A percentile compares a stretch with the other conserved stretches of the same genome.
These are phyloP conservation scores for Pomacea maculata DNA, from an alignment of 1,140 invertebrate species.

Conservation along the genomic window DNA sequence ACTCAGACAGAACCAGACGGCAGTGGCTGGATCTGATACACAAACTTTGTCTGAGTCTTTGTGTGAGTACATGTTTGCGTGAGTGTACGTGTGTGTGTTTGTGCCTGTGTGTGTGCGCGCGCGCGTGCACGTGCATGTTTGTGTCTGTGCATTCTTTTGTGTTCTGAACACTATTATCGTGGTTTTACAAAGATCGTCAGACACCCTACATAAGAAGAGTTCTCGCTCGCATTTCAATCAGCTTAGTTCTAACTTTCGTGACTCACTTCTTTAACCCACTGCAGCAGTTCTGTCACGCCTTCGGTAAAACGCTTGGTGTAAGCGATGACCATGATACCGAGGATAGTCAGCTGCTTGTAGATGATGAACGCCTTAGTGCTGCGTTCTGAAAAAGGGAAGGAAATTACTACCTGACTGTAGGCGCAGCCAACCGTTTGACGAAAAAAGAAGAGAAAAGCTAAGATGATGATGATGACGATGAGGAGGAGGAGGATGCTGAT, in stretches of 20 bases:
- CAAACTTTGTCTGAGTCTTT: not conserved
- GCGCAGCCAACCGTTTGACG: not conserved
- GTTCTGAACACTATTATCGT: no score
- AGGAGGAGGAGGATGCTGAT: not conserved
- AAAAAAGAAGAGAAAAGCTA: not conserved
- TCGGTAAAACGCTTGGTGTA: not conserved
- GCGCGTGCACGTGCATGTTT: constrained; percentile 4
- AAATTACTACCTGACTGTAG: not conserved
- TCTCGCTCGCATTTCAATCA: no score
- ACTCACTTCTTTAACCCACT: constrained; percentile 17
- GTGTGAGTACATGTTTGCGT: not conserved
- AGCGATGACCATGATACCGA: not conserved
- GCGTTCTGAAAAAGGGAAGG: not conserved
- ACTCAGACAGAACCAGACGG: not conserved
- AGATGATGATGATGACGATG: not conserved
- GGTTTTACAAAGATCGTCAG: no score
- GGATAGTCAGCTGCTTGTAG: not conserved
- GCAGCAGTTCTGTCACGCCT: constrained; percentile 7
- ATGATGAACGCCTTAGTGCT: not conserved
- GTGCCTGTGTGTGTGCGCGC: not conserved
- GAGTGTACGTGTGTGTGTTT: not conserved
- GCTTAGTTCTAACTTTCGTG: no score
- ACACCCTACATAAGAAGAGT: no score
- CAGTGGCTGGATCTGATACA: not conserved
- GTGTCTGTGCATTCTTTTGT: constrained; percentile 3